Evolutionary conservation across 2,113 vertebrate genomes (phyloP).

Genomic region (Pseudonaja textilis): DNA sequence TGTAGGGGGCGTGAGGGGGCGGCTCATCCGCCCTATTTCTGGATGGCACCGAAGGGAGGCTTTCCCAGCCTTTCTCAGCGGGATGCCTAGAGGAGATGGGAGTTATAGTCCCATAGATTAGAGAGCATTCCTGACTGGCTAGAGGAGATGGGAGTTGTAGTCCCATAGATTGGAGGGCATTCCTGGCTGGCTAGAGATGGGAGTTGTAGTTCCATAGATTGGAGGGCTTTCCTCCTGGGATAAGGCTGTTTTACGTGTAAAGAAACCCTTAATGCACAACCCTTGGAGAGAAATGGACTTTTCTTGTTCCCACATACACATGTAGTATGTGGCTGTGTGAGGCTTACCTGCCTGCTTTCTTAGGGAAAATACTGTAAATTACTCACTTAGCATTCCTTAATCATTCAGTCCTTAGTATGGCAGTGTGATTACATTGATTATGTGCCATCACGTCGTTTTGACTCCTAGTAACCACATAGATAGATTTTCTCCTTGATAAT

Average conservation of each 20-base stretch:
- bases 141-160: too few relatives aligned
- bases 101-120: too few relatives aligned
- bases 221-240: neutral
- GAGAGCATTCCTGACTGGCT: too few relatives aligned
- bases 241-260: neutral
- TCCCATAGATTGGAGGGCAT: too few relatives aligned
- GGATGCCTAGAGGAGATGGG: neutral
- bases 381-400: neutral
- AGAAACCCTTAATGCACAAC: neutral
- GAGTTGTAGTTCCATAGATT: neutral
- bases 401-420: neutral
- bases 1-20: neutral
- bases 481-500: neutral
- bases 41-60: neutral
- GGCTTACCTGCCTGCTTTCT: neutral
- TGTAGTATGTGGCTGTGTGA: neutral
- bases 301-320: neutral
- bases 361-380: neutral
- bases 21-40: neutral
- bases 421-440: neutral
- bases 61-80: neutral
- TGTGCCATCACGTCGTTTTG: neutral
- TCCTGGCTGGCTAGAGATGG: neutral
- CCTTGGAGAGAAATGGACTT: neutral
- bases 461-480: neutral